A percentile compares a stretch with the other conserved stretches of the same genome.
phyloP scores from a whole-genome alignment of 2,888 invertebrate species.

The Sericinus montela region DNA sequence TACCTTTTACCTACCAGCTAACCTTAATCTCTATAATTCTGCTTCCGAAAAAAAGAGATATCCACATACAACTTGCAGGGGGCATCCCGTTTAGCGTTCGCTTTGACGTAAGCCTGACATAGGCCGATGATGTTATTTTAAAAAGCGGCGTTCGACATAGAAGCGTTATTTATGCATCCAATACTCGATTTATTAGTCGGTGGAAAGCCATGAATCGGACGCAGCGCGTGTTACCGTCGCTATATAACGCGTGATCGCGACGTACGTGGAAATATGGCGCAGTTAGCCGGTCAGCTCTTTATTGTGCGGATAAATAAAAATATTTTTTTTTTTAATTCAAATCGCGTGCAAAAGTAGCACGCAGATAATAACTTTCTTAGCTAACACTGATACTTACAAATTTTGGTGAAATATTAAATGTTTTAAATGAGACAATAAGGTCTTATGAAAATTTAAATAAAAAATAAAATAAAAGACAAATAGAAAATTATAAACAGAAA shows the following conservation, averaged over 20 bases:
- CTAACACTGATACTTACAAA: too few species aligned
- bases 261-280: conserved; percentile 33
- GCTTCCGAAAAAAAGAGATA: background rate
- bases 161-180: conserved; percentile 36
- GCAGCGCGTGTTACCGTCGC: conserved; percentile 28
- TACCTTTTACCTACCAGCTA: too few species aligned
- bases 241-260: conserved; percentile 31
- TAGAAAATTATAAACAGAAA: too few species aligned
- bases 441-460: too few species aligned
- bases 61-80: conserved; percentile 5
- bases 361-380: too few species aligned
- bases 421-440: too few species aligned
- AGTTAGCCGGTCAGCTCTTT: conserved; percentile 13
- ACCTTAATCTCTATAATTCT: too few species aligned
- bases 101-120: conserved; percentile 3
- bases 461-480: too few species aligned
- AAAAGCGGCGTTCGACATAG: conserved; percentile 24
- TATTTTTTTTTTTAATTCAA: background rate
- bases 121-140: conserved; percentile 15
- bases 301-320: conserved; percentile 20
- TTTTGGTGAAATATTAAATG: too few species aligned
- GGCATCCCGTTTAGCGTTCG: conserved; percentile 10
- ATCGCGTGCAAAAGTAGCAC: background rate
- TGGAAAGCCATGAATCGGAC: conserved; percentile 39
- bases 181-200: conserved; percentile 41